These are phyloP conservation scores for Dyspetes luteomarginatus DNA, from an alignment of 2,888 invertebrate species.

Conservation along the genomic window DNA sequence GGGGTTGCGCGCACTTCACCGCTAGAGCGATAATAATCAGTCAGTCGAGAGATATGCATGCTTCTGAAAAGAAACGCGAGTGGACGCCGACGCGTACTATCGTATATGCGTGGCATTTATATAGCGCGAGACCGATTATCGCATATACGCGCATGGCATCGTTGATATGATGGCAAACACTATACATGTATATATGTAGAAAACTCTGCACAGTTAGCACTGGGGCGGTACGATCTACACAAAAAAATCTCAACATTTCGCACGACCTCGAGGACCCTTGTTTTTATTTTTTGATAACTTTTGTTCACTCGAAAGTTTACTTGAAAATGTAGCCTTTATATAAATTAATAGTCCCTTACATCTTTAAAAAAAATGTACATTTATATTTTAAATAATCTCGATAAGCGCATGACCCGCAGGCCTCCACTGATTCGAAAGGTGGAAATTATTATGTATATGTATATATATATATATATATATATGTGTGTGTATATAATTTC, in stretches of 20 bases:
- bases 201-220: not conserved
- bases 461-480: too few relatives aligned
- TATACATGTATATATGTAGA: not conserved
- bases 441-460: too few relatives aligned
- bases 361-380: too few relatives aligned
- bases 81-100: constrained; percentile 53
- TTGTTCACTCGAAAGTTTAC: not conserved
- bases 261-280: constrained; percentile 7
- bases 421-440: too few relatives aligned
- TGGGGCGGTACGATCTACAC: constrained; percentile 18
- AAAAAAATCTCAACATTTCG: constrained; percentile 16
- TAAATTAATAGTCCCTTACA: not conserved
- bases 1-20: constrained; percentile 68
- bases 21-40: constrained; percentile 64
- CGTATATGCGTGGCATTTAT: constrained; percentile 74
- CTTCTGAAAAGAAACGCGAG: constrained; percentile 38
- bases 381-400: too few relatives aligned
- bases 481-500: too few relatives aligned
- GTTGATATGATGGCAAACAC: constrained; percentile 68
- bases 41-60: constrained; percentile 70
- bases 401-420: too few relatives aligned
- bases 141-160: constrained; percentile 79
- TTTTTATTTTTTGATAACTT: not conserved
- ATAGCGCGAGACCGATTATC: constrained; percentile 71
- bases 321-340: not conserved